Evolutionary conservation across 1,140 invertebrate genomes (phyloP), one percentile per base, ranked within the genome.

Genomic region (Arion vulgaris): DNA sequence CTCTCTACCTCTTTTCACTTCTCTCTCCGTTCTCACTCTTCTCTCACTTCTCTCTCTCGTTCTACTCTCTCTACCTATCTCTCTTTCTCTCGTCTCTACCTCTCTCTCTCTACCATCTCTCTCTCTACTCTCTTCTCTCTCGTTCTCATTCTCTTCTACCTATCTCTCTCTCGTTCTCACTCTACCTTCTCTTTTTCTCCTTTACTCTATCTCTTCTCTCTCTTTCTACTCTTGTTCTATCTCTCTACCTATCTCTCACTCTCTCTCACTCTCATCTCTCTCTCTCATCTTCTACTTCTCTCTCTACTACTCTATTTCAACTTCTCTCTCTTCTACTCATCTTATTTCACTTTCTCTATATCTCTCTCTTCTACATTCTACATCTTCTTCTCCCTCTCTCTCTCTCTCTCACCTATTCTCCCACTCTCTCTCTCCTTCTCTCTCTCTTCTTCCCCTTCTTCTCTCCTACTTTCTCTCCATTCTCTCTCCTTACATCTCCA

Each of bases 371-470:
- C 19, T 19, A 11, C 45, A 11, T 19, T 49, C 45, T 9, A 9
- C 19, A 11, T 49, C 45, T 49, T 19, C 45, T 49, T 49, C 45
- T 49, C 9, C 45, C 45, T 49, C 45, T 49, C 45, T 9, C 45
- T 19, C 19, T 49, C 45, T 9, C 45, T 49, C 45, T 49, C 45
- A 9, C 45, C 45, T 19, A 49, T 49, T 49, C 45, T 49, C 45
- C 66, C 11, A n/a, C n/a, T 75, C 38, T 49, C 73, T 49, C 38
- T 75, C 73, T 49, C 41, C 49, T 32, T 75, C 69, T 34, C 69
- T 36, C 69, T 75, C 73, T 75, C 38, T 75, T 17, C 49, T 17
- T 75, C 73, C 49, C 38, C 49, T 39, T 75, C 17, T 75, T 75
- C 38, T 75, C 73, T 75, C n/a, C n/a, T n/a, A n/a, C n/a, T n/a